Evolutionary conservation across 2,888 invertebrate species (phyloP).

Genomic region (Rugalucina vietnamica): DNA sequence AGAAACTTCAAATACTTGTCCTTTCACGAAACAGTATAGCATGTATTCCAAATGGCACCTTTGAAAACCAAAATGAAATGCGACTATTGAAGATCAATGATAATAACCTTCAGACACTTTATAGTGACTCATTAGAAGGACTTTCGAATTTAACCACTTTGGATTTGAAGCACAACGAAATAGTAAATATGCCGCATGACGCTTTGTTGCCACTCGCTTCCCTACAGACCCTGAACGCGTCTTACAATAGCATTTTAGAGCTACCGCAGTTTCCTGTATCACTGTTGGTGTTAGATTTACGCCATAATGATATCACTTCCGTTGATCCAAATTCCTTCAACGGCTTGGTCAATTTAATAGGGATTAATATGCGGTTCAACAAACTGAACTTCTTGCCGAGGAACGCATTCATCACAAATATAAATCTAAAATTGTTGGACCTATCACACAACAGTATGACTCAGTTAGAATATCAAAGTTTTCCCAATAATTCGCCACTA

Average conservation of each 20-base stretch:
- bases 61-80: background rate
- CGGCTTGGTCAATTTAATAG: background rate
- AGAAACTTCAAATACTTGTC: background rate
- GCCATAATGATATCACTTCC: background rate
- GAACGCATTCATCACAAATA: background rate
- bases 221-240: background rate
- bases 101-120: background rate
- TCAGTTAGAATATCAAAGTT: background rate
- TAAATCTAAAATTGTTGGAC: background rate
- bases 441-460: constrained; percentile 1
- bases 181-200: background rate
- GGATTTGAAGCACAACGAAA: constrained; percentile 1
- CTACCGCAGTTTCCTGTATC: background rate
- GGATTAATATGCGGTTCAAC: background rate
- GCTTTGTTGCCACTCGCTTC: background rate
- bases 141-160: background rate
- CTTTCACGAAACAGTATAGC: background rate
- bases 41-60: background rate
- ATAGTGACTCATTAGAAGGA: background rate
- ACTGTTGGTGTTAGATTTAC: background rate
- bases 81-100: background rate
- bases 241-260: background rate
- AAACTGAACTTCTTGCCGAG: background rate
- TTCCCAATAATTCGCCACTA: background rate
- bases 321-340: background rate